These are phyloP conservation scores for Nomada ruficornis DNA, from an alignment of 2,888 invertebrate species.

Conservation along the genomic window DNA sequence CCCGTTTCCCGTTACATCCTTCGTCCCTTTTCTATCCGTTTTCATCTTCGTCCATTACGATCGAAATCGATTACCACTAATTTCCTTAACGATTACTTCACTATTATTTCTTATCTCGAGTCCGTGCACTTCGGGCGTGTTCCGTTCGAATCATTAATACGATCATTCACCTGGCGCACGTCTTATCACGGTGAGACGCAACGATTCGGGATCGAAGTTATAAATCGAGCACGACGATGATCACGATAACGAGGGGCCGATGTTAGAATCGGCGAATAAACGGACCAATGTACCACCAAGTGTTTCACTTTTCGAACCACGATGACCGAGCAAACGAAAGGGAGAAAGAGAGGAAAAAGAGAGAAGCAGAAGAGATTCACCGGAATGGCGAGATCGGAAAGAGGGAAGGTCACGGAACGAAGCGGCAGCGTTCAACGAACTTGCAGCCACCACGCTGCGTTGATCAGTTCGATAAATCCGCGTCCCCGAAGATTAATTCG, in stretches of 20 bases:
- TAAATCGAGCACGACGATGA: background rate
- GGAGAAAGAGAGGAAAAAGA: slow-evolving; percentile 20
- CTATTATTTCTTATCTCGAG: slow-evolving; percentile 16
- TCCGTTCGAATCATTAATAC: background rate
- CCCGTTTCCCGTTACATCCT: slow-evolving; percentile 1
- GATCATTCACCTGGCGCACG: background rate
- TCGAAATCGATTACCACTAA: slow-evolving; percentile 53
- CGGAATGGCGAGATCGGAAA: slow-evolving; percentile 49
- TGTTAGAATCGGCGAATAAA: slow-evolving; percentile 22
- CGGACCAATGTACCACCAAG: slow-evolving; percentile 19
- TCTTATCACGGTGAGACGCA: background rate
- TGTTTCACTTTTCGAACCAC: slow-evolving; percentile 34
- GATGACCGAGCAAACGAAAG: slow-evolving; percentile 17
- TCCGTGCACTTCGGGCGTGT: slow-evolving; percentile 18
- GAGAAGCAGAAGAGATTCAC: slow-evolving; percentile 31
- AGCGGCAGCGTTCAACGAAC: slow-evolving; percentile 54
- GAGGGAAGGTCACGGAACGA: slow-evolving; percentile 59
- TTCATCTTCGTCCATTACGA: slow-evolving; percentile 36
- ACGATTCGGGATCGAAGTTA: background rate
- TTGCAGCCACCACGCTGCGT: slow-evolving; percentile 38
- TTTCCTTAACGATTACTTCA: slow-evolving; percentile 40
- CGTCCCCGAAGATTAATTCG: slow-evolving; percentile 62
- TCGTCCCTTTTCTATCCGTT: slow-evolving; percentile 2
- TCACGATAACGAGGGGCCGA: background rate
- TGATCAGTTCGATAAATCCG: slow-evolving; percentile 52